phyloP scores from a whole-genome alignment of 1,140 invertebrate species.

The Nephila pilipes region DNA sequence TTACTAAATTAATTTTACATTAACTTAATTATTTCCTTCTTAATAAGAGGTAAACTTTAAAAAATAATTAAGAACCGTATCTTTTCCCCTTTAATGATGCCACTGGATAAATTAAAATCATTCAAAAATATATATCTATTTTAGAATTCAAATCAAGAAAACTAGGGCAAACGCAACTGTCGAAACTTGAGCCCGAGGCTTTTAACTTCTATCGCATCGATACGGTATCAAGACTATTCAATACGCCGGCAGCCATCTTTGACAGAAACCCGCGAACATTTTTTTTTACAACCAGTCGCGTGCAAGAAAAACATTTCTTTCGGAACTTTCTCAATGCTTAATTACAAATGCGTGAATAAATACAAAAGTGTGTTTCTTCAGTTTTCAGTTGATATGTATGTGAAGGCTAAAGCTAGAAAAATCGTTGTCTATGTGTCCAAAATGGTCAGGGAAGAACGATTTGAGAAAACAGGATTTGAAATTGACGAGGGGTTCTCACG shows the following conservation, averaged over 20 bases:
- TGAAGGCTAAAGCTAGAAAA: background rate
- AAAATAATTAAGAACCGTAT: background rate
- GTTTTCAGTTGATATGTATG: background rate
- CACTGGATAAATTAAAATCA: background rate
- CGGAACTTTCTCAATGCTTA: constrained; percentile 6
- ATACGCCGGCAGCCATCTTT: background rate
- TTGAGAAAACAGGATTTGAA: background rate
- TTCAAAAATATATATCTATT: background rate
- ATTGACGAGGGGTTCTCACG: background rate
- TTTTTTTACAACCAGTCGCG: background rate
- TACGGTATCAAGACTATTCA: background rate
- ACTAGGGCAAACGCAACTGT: background rate
- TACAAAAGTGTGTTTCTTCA: background rate
- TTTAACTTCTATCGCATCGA: background rate
- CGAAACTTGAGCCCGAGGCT: background rate
- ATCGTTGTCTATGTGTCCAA: background rate
- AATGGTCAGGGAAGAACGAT: background rate
- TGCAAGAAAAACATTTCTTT: constrained; percentile 1
- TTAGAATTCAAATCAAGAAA: background rate
- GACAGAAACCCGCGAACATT: background rate
- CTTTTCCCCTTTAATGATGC: background rate
- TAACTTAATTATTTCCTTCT: background rate
- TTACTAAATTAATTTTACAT: background rate
- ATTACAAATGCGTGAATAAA: constrained; percentile 38
- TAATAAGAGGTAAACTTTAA: background rate